Evolutionary conservation across 2,888 invertebrate species (phyloP), one percentile per base, ranked within the genome.

Genomic region (Galerucella nymphaeae): DNA sequence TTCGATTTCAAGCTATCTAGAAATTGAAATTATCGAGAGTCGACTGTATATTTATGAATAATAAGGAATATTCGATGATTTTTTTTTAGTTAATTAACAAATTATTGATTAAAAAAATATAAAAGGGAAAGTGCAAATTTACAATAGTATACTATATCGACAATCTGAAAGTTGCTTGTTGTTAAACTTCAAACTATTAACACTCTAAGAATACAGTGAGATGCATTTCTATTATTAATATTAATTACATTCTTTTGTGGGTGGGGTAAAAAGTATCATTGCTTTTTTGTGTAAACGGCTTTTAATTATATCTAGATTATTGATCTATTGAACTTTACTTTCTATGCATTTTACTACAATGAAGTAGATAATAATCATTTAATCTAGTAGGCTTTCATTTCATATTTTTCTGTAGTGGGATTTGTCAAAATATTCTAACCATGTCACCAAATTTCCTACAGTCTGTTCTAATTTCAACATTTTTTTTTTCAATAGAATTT

Each of bases 251-350:
- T 50, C 16, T 50, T 50, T 50, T 50, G 50, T 50, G n/a, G 50
- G 50, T 8, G 50, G 14, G n/a, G 50, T 50, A 50, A 50, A 50
- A 50, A 1, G 50, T 50, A 50, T 50, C 50, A 50, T 50, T 50
- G 50, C 50, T 16, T 50, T 50, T 50, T 16, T 50, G 50, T 50
- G n/a, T 14, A 16, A 16, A n/a, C n/a, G 50, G n/a, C 50, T 50
- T 50, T 50, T 50, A 50, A 50, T 45, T 45, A 45, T 50, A 50
- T 50, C 50, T 50, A 50, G 0, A n/a, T 50, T 50, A 50, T 50
- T 16, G 16, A 50, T 50, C 6, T 50, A 50, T 50, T 50, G 50
- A 50, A 14, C n/a, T 50, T 8, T 50, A 50, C 50, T 50, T 50
- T 50, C 50, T 50, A 50, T 16, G 50, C n/a, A 4, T 50, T n/a